Conservation (phyloP, 2,797 vertebrate species). For the Spinibarbus caldwelli region DNA sequence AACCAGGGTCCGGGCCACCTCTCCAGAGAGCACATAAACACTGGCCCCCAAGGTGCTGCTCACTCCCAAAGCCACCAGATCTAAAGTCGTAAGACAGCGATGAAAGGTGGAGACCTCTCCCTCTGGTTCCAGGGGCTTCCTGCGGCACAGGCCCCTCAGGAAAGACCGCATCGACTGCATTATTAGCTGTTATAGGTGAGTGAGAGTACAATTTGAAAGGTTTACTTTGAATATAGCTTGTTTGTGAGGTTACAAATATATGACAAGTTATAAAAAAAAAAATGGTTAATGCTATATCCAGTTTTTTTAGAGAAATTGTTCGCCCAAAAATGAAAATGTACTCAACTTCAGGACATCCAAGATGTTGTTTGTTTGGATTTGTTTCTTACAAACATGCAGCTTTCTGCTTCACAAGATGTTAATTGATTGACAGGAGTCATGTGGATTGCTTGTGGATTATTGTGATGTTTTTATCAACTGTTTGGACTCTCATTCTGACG, state of each 20-base stretch:
- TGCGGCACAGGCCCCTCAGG: conserved; percentile 73
- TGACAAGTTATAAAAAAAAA: too few relatives aligned
- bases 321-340: neutral
- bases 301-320: neutral
- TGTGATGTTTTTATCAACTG: neutral
- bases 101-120: conserved; percentile 77
- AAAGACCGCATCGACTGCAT: conserved; percentile 65
- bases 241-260: neutral
- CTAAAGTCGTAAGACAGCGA: conserved; percentile 83
- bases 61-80: conserved; percentile 83
- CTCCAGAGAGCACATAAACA: conserved; percentile 86
- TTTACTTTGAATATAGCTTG: neutral
- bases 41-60: conserved; percentile 84
- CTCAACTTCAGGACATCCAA: neutral
- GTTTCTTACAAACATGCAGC: neutral
- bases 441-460: neutral
- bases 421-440: too few relatives aligned
- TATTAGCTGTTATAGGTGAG: conserved; percentile 55
- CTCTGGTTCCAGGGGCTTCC: conserved; percentile 75
- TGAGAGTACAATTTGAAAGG: neutral
- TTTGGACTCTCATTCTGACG: neutral
- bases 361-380: neutral
- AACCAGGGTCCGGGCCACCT: conserved; percentile 83
- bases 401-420: too few relatives aligned
- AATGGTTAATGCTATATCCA: neutral